Percentiles rank a stretch among this genome's conserved stretches.
These are phyloP conservation scores for Megathymus violae DNA, from an alignment of 1,140 invertebrate genomes.

Conservation along the genomic window DNA sequence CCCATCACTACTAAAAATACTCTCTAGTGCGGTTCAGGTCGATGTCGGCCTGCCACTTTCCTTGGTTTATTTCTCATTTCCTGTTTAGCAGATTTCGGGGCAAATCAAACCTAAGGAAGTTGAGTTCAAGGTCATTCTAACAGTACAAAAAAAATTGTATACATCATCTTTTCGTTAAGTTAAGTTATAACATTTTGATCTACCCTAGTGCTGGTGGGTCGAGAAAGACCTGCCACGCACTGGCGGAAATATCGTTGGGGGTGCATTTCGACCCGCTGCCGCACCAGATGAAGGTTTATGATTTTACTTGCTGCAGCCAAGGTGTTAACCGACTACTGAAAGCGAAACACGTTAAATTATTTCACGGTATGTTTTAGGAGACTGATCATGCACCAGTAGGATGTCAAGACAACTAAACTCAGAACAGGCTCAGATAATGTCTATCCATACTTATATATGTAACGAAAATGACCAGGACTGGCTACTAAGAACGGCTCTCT, in stretches of 20 bases:
- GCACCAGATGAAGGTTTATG: not conserved
- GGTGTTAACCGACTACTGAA: not conserved
- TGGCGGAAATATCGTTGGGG: not conserved
- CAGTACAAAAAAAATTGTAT: conserved; percentile 32
- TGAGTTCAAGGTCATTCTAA: conserved; percentile 38
- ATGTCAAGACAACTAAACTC: too few species aligned
- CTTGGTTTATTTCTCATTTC: conserved; percentile 41
- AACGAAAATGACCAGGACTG: too few species aligned
- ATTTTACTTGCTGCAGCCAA: not conserved
- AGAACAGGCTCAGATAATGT: too few species aligned
- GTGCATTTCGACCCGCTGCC: not conserved
- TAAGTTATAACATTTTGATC: not conserved
- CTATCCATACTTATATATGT: too few species aligned
- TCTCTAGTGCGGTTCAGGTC: conserved; percentile 40
- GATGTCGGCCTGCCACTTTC: conserved; percentile 23
- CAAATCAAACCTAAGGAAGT: conserved; percentile 39
- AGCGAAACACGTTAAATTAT: too few species aligned
- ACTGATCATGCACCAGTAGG: too few species aligned
- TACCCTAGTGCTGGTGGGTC: not conserved
- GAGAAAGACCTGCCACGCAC: not conserved
- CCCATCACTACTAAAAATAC: conserved; percentile 41
- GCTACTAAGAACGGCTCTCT: too few species aligned
- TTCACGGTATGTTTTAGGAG: too few species aligned
- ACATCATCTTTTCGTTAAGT: conserved; percentile 30
- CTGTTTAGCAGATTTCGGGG: conserved; percentile 35